phyloP scores from a whole-genome alignment of 2,113 vertebrate genomes.

The Urocitellus parryii region DNA sequence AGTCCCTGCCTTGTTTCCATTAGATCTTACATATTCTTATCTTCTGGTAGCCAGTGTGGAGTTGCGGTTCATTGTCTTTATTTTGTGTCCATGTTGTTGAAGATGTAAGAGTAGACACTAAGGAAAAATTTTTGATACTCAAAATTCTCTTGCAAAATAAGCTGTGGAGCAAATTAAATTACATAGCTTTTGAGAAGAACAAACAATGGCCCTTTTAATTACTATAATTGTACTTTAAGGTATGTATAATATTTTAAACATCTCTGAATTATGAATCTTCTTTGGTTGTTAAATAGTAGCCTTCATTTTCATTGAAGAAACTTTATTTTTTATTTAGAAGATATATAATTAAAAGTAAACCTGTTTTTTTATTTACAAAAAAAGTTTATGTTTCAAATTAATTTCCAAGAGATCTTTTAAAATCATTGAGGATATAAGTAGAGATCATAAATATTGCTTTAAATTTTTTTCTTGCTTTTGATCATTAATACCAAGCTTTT shows the following conservation, averaged over 20 bases:
- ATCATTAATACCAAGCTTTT: constrained; percentile 10
- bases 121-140: not conserved
- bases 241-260: not conserved
- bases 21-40: not conserved
- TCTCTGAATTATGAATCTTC: constrained; percentile 30
- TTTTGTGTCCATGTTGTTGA: constrained; percentile 62
- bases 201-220: not conserved
- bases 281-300: constrained; percentile 17
- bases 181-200: constrained; percentile 21
- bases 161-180: constrained; percentile 39
- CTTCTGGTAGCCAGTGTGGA: not conserved
- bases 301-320: constrained; percentile 72
- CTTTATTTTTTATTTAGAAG: constrained; percentile 77
- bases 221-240: not conserved
- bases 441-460: not conserved
- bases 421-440: constrained; percentile 10
- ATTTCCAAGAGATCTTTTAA: constrained; percentile 64
- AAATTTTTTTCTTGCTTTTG: not conserved
- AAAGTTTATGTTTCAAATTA: not conserved
- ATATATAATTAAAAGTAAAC: constrained; percentile 47
- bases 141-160: constrained; percentile 54
- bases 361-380: constrained; percentile 60
- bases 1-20: constrained; percentile 62
- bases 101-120: not conserved
- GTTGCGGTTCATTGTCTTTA: not conserved